phyloP scores from a whole-genome alignment of 53 echinoderm and acorn worm genomes.

The Antedon mediterranea region DNA sequence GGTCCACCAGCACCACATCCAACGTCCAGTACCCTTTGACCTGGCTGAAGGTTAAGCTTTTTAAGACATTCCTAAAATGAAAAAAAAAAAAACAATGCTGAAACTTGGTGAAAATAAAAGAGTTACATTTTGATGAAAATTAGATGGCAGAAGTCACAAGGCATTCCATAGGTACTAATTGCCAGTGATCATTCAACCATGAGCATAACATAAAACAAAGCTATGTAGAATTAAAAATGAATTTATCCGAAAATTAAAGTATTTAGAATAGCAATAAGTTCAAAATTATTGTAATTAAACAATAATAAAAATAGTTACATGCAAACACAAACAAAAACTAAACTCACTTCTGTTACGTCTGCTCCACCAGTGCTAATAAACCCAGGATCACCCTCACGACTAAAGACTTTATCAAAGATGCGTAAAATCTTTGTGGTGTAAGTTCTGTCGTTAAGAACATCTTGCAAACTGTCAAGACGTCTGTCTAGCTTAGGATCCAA shows the following conservation, averaged over 20 bases:
- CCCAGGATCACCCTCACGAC: background rate
- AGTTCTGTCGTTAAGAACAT: background rate
- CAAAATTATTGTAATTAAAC: too few relatives aligned
- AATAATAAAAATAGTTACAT: too few relatives aligned
- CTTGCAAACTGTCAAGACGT: background rate
- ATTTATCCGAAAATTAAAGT: too few relatives aligned
- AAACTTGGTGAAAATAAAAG: too few relatives aligned
- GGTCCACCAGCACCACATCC: background rate
- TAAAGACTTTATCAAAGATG: background rate
- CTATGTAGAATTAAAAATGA: too few relatives aligned
- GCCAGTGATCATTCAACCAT: too few relatives aligned
- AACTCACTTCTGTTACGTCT: background rate
- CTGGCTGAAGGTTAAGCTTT: background rate
- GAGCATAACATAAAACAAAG: too few relatives aligned
- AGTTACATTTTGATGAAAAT: too few relatives aligned
- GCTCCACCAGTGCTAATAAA: background rate
- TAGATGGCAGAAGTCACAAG: too few relatives aligned
- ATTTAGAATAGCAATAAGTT: too few relatives aligned
- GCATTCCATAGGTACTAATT: too few relatives aligned
- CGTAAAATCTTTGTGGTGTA: background rate
- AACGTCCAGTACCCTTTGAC: background rate
- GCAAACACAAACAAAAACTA: too few relatives aligned
- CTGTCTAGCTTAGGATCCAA: background rate
- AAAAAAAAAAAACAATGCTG: background rate
- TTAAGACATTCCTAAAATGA: background rate